Evolutionary conservation across 2,888 invertebrate genomes (phyloP).

Genomic region (Cheilosia urbana): DNA sequence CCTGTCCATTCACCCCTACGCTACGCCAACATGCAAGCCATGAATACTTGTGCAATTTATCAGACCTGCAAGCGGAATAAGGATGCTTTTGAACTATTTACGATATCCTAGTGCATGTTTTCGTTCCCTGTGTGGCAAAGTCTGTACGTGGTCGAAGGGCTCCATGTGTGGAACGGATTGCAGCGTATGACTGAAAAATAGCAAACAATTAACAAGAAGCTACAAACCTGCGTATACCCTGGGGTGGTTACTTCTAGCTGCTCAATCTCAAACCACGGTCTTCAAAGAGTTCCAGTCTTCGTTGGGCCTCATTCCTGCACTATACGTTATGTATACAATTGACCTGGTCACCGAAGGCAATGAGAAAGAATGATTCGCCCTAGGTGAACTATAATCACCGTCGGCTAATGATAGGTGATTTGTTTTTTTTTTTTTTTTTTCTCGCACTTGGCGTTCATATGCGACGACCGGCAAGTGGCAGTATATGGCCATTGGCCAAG

Average conservation of each 20-base stretch:
- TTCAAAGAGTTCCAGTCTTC: conserved; percentile 23
- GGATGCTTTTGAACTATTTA: conserved; percentile 61
- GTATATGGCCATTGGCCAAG: neutral
- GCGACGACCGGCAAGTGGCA: neutral
- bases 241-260: neutral
- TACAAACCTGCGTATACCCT: conserved; percentile 11
- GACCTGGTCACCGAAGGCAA: conserved; percentile 5
- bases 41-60: conserved; percentile 13
- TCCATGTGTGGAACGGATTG: neutral
- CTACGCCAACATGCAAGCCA: neutral
- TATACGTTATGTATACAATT: neutral
- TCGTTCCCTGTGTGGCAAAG: no score
- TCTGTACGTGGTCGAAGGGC: neutral
- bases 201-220: conserved; percentile 18
- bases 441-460: neutral
- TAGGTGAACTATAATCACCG: conserved; percentile 61
- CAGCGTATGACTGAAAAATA: neutral
- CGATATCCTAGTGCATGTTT: neutral
- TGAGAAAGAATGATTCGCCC: conserved; percentile 16
- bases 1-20: conserved; percentile 5
- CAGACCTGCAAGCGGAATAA: conserved; percentile 46
- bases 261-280: conserved; percentile 15
- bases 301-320: conserved; percentile 6
- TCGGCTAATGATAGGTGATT: conserved; percentile 64
- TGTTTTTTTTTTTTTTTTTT: conserved; percentile 1